Evolutionary conservation across 53 echinoderm and acorn worm genomes (phyloP).

Genomic region (Holothuria scabra): DNA sequence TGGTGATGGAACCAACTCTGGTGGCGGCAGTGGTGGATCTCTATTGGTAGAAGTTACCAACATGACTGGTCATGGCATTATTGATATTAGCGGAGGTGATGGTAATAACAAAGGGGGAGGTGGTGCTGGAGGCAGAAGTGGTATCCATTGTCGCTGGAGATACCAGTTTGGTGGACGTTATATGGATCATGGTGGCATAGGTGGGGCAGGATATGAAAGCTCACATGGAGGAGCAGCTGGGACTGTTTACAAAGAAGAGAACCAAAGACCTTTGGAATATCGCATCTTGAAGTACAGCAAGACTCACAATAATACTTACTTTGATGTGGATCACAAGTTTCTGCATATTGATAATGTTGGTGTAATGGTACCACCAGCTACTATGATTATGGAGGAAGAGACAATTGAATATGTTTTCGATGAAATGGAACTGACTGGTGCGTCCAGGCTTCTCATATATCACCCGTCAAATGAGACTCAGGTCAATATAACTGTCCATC

Average conservation of each 20-base stretch:
- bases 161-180: constrained; percentile 86
- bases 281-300: constrained; percentile 84
- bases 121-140: constrained; percentile 88
- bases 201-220: constrained; percentile 59
- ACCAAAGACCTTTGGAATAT: constrained; percentile 77
- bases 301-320: constrained; percentile 75
- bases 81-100: constrained; percentile 77
- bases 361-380: constrained; percentile 77
- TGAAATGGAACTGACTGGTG: constrained; percentile 89
- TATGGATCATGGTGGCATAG: constrained; percentile 83
- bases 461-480: constrained; percentile 82
- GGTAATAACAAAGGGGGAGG: constrained; percentile 82
- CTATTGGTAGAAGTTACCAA: constrained; percentile 76
- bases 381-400: constrained; percentile 77
- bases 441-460: constrained; percentile 77
- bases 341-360: constrained; percentile 86
- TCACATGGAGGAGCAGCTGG: constrained; percentile 91
- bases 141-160: constrained; percentile 84
- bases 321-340: constrained; percentile 88
- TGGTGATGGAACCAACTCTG: constrained; percentile 67
- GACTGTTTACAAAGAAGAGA: constrained; percentile 85
- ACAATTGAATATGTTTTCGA: constrained; percentile 76
- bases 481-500: constrained; percentile 82
- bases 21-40: constrained; percentile 90
- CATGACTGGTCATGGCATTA: constrained; percentile 89